A percentile compares a stretch with the other conserved stretches of the same genome.
Evolutionary conservation across 2,797 vertebrate genomes (phyloP).

Genomic region (Botia kubotai): DNA sequence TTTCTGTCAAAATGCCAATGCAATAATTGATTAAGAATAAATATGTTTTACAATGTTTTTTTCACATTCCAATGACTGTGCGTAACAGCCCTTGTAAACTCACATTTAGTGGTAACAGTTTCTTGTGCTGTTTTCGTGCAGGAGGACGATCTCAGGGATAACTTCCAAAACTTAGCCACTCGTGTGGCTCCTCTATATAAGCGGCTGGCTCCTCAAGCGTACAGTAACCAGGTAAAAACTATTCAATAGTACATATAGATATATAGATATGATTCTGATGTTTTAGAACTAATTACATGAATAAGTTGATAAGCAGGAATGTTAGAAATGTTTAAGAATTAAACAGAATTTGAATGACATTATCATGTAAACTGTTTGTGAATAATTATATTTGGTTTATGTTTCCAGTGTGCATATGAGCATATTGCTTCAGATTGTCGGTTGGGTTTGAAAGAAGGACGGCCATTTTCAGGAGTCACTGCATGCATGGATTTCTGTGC

Average conservation of each 20-base stretch:
- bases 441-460: constrained; percentile 91
- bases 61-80: background rate
- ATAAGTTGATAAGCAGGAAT: too few relatives aligned
- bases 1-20: background rate
- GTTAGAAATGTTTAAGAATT: too few relatives aligned
- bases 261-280: too few relatives aligned
- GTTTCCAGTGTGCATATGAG: constrained; percentile 86
- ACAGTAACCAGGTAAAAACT: constrained; percentile 90
- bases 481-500: constrained; percentile 99
- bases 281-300: too few relatives aligned
- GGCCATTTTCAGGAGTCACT: constrained; percentile 95
- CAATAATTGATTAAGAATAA: background rate
- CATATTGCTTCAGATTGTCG: constrained; percentile 88
- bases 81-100: background rate
- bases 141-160: constrained; percentile 93
- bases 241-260: background rate
- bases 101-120: background rate
- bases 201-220: constrained; percentile 91
- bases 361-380: too few relatives aligned
- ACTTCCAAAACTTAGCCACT: constrained; percentile 93
- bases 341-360: too few relatives aligned
- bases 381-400: too few relatives aligned
- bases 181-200: constrained; percentile 93
- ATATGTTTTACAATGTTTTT: too few relatives aligned
- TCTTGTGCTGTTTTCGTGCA: constrained; percentile 62